Conservation (phyloP, 1,140 invertebrate species). For the Cardiocondyla obscurior region DNA sequence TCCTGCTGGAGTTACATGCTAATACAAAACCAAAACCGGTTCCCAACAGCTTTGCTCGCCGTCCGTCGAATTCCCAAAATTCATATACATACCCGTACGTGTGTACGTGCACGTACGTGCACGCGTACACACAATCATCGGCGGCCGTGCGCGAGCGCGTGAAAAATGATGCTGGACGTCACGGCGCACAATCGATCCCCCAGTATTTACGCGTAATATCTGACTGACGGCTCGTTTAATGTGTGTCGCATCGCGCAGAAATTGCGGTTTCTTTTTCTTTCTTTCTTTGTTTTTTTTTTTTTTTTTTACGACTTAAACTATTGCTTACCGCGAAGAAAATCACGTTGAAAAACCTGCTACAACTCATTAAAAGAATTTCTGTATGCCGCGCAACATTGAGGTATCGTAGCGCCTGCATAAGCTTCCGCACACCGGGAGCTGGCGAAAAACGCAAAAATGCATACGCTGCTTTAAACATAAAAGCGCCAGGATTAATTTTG, state of each 20-base stretch:
- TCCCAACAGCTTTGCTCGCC: conserved; percentile 73
- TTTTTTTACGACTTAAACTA: not conserved
- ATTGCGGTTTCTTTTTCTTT: conserved; percentile 21
- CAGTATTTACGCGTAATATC: conserved; percentile 50
- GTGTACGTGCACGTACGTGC: not conserved
- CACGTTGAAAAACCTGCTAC: not conserved
- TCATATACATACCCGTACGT: conserved; percentile 51
- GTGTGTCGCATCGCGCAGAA: not conserved
- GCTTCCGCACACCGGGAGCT: not conserved
- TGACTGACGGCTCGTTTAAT: conserved; percentile 29
- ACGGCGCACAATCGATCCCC: conserved; percentile 31
- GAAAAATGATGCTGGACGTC: conserved; percentile 53
- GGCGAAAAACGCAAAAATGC: conserved; percentile 12
- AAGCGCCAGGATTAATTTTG: conserved; percentile 7
- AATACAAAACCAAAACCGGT: conserved; percentile 82
- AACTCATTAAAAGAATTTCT: not conserved
- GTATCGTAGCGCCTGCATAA: not conserved
- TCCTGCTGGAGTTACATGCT: conserved; percentile 82
- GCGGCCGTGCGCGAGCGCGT: not conserved
- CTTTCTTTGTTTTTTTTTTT: not conserved
- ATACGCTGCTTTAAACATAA: conserved; percentile 24
- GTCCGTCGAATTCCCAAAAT: conserved; percentile 71
- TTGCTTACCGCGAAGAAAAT: not conserved
- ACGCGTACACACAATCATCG: conserved; percentile 1
- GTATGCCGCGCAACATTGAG: not conserved